Evolutionary conservation across 2,888 invertebrate genomes (phyloP), one percentile per base, ranked within the genome.

Genomic region (Polylopha cassiicola): DNA sequence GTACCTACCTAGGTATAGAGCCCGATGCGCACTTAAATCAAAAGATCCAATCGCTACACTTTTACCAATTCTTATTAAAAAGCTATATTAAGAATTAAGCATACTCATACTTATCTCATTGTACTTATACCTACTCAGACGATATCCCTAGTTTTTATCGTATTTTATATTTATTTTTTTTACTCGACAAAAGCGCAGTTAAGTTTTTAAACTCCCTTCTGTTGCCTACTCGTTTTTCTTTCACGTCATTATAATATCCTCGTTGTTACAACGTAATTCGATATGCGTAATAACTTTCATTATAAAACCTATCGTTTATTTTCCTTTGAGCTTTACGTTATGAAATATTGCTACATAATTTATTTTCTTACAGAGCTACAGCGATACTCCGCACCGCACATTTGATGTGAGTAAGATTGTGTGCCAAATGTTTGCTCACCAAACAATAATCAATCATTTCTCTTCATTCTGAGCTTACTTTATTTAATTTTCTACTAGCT

Each of bases 321-420:
- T 31, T 21, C 27, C 2, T 28, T 30, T 14, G 13, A 6, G 11
- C n/a, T n/a, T 7, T 18, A n/a, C n/a, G 26, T 44, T 26, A 26
- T 41, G 31, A 37, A 41, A 36, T n/a, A n/a, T 36, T 21, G 16
- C 24, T 37, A 43, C 29, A 36, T 41, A 36, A 26, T 51, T 48
- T 41, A 41, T 58, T 55, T 61, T 51, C 38, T 69, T 60, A 53
- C 72, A 73, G 72, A 62, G 73, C 46, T 67, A 63, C 66, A 73
- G 73, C 52, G 67, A 66, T 45, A 58, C 72, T 45, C 55, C 70
- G 39, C 68, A 73, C 51, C 70, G 69, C 47, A 58, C 56, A 46
- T 58, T 65, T 39, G 61, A 81, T 63, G 84, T 86, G 71, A 86
- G 84, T 84, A 75, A 71, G 58, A 64, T 64, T 65, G 61, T 61